Evolutionary conservation across 2,113 vertebrate genomes (phyloP).

Genomic region (Cebidichthys violaceus): DNA sequence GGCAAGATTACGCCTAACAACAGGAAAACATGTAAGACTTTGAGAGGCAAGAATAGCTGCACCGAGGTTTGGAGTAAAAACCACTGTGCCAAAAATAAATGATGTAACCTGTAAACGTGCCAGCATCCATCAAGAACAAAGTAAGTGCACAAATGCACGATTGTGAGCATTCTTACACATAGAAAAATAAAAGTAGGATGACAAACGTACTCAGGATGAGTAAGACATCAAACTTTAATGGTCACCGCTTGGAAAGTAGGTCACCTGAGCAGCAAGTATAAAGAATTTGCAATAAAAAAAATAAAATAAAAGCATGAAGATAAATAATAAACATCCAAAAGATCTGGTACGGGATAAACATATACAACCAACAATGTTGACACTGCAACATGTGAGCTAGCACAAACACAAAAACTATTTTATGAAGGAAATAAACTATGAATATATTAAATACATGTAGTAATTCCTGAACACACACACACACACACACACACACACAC

Average conservation of each 20-base stretch:
- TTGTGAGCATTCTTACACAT: not conserved
- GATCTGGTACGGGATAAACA: not conserved
- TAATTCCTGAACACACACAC: not conserved
- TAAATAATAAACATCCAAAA: not conserved
- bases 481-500: conserved; percentile 1
- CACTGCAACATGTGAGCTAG: not conserved
- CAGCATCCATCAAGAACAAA: not conserved
- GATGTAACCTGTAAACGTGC: not conserved
- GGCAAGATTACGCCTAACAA: conserved; percentile 61
- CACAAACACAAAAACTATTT: not conserved
- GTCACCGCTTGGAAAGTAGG: conserved; percentile 23
- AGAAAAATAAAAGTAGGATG: not conserved
- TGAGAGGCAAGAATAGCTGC: conserved; percentile 24
- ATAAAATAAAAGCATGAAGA: not conserved
- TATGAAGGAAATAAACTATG: not conserved
- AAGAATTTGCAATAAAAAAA: not conserved
- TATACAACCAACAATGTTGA: not conserved
- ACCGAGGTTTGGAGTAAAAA: conserved; percentile 7
- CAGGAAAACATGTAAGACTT: conserved; percentile 21
- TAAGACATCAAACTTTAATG: conserved; percentile 35
- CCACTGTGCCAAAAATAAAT: conserved; percentile 20
- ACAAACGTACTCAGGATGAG: conserved; percentile 10
- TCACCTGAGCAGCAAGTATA: conserved; percentile 25
- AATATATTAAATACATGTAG: not conserved
- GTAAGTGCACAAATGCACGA: not conserved